These are phyloP conservation scores for Leptinotarsa haldemani DNA, from an alignment of 2,888 invertebrate genomes.

Conservation along the genomic window DNA sequence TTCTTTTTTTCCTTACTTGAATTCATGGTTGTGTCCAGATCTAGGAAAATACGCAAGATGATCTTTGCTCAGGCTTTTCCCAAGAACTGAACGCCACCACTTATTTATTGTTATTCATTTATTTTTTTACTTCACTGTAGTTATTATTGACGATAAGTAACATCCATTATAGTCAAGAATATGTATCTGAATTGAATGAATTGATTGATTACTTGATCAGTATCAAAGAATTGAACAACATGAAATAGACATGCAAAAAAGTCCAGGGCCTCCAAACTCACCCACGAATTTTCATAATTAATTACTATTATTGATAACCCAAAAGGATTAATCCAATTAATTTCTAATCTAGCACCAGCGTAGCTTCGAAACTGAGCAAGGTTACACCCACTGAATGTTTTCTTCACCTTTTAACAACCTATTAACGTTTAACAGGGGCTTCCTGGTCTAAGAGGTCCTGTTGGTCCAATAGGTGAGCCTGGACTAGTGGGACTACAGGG, in stretches of 20 bases:
- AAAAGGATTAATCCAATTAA: no score
- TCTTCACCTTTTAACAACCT: constrained; percentile 16
- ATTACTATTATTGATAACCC: not conserved
- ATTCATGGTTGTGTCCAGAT: no score
- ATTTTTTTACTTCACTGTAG: no score
- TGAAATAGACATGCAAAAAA: not conserved
- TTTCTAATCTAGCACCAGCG: constrained; percentile 14
- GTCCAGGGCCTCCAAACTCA: not conserved
- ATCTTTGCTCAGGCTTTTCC: no score
- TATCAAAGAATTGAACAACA: not conserved
- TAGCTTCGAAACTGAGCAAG: not conserved
- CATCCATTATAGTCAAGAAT: no score
- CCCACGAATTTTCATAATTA: not conserved
- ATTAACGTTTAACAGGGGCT: constrained; percentile 62
- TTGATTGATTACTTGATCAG: no score
- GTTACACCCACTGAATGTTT: constrained; percentile 18
- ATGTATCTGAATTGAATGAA: no score
- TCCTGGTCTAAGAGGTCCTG: constrained; percentile 65
- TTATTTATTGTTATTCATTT: no score
- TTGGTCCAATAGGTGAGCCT: constrained; percentile 64
- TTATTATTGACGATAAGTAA: no score
- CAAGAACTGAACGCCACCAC: no score
- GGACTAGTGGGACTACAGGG: constrained; percentile 54
- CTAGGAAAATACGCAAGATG: no score
- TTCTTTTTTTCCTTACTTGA: no score